These are phyloP conservation scores for Cryptocephalus moraei DNA, from an alignment of 2,888 invertebrate genomes.

Conservation along the genomic window DNA sequence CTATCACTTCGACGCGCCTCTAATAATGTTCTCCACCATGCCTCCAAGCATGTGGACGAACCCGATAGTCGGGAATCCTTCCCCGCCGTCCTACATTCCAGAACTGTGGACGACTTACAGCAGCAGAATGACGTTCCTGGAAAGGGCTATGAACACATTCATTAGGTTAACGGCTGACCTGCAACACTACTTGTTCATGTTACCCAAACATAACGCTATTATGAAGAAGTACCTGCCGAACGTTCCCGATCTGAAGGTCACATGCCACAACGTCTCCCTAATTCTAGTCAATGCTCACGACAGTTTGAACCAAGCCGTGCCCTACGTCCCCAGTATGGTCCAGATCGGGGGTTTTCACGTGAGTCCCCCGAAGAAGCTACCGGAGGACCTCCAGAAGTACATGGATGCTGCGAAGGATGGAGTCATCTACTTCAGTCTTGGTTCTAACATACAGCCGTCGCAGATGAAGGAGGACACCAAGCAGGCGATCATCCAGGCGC, in stretches of 20 bases:
- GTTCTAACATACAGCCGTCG: slow-evolving; percentile 46
- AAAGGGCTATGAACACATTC: slow-evolving; percentile 43
- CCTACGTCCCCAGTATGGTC: slow-evolving; percentile 45
- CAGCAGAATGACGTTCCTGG: slow-evolving; percentile 41
- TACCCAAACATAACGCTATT: slow-evolving; percentile 20
- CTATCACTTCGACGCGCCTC: slow-evolving; percentile 30
- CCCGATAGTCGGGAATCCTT: slow-evolving; percentile 37
- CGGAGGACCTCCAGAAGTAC: slow-evolving; percentile 40
- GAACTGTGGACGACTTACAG: slow-evolving; percentile 34
- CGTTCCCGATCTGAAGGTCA: slow-evolving; percentile 17
- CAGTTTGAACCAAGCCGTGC: slow-evolving; percentile 41
- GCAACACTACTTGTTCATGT: slow-evolving; percentile 13
- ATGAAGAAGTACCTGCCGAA: slow-evolving; percentile 24
- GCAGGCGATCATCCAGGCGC: slow-evolving; percentile 44
- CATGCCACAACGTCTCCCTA: slow-evolving; percentile 21
- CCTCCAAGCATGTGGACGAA: slow-evolving; percentile 34
- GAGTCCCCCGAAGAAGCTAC: slow-evolving; percentile 21
- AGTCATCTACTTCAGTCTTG: slow-evolving; percentile 50
- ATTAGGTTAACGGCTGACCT: slow-evolving; percentile 8
- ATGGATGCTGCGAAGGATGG: slow-evolving; percentile 46
- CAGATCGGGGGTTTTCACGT: slow-evolving; percentile 48
- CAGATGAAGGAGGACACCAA: slow-evolving; percentile 43
- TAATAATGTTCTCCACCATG: slow-evolving; percentile 36
- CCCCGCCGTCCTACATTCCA: slow-evolving; percentile 42
- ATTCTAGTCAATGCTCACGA: slow-evolving; percentile 36